Base-by-base conservation (phyloP, 2,888 invertebrate species). In the Diplolepis rosae region DNA sequence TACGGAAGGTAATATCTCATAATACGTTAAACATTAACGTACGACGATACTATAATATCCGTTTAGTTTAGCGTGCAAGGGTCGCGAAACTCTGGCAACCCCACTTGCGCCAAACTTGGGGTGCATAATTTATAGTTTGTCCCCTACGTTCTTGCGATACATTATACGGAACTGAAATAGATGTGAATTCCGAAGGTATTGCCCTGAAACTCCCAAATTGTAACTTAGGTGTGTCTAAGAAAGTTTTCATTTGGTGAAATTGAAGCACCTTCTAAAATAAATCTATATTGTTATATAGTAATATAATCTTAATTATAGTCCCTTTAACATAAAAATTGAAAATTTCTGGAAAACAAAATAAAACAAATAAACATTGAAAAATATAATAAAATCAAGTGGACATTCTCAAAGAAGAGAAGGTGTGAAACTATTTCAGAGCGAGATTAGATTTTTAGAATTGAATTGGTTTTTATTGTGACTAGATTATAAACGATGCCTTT, bases 391-490 rank as follows among this genome's bases (percentile, higher is more conserved):
- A n/a, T n/a, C n/a, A n/a, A n/a, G n/a, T n/a, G n/a, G n/a, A n/a
- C n/a, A n/a, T n/a, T n/a, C 48, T 48, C 22, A 3, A 22, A 4
- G 48, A 51, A 22, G 65, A 65, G 24, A 35, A 39, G 32, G 39
- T 32, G 13, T 54, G 24, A 35, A 1, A 65, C 13, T 27, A n/a
- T n/a, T 68, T 65, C 52, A 69, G 65, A 68, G 42, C 22, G 7
- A 27, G 11, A 42, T 70, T 72, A 18, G 15, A 0, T 27, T 52
- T 52, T 73, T 88, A 88, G 87, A 88, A 87, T 88, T 87, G 87
- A 88, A 87, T 88, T 87, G 86, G 83, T 85, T 88, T 83, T 88
- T 88, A 88, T 88, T 88, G 88, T 88, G 88, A 88, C 88, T 88
- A 88, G 88, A 88, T 88, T 88, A 88, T 88, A 88, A 88, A 88